These are phyloP conservation scores for Pristiophorus japonicus DNA, from an alignment of 2,113 vertebrate species.

Conservation along the genomic window DNA sequence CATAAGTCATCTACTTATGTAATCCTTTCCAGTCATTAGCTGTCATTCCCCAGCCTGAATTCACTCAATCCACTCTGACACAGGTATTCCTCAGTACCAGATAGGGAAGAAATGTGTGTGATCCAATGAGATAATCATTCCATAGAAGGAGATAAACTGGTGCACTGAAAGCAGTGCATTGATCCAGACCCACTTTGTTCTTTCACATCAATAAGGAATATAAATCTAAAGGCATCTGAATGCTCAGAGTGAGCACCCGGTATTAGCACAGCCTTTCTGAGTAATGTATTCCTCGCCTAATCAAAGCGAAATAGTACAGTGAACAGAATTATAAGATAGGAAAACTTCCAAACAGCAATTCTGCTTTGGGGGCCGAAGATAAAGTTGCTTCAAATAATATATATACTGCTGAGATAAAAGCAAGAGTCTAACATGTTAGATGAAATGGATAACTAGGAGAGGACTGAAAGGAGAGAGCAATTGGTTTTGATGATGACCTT, in stretches of 20 bases:
- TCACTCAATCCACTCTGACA: neutral
- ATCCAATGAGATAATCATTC: neutral
- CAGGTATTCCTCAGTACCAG: neutral
- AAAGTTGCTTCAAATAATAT: neutral
- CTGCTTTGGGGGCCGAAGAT: neutral
- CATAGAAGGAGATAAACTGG: neutral
- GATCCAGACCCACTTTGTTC: neutral
- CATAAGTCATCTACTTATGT: neutral
- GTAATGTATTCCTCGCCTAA: neutral
- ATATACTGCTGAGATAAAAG: neutral
- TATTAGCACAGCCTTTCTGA: neutral
- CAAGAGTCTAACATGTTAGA: neutral
- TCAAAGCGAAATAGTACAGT: neutral
- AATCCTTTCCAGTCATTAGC: neutral
- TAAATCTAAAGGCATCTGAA: neutral
- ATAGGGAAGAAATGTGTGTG: neutral
- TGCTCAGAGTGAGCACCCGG: neutral
- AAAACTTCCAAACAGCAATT: neutral
- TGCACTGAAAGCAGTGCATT: neutral
- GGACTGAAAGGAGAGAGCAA: neutral
- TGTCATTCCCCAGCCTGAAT: neutral
- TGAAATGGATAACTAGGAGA: neutral
- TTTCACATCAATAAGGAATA: neutral
- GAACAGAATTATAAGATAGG: neutral
- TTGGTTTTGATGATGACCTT: neutral